These are phyloP conservation scores for Charina bottae DNA, from an alignment of 2,113 vertebrate species.

Conservation along the genomic window DNA sequence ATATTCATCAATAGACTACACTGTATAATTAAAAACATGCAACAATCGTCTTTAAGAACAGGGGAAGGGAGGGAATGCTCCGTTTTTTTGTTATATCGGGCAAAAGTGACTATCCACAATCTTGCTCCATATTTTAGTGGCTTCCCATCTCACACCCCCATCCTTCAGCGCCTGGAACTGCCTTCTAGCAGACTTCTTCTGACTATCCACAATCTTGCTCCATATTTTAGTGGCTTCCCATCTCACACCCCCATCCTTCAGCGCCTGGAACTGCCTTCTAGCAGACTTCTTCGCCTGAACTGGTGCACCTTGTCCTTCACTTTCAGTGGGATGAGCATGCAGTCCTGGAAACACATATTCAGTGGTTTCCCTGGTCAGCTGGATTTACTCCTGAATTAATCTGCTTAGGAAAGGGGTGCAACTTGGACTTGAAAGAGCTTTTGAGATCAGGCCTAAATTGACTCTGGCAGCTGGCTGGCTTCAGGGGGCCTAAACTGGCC, in stretches of 20 bases:
- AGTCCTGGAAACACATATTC: not conserved
- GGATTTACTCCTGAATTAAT: too few relatives aligned
- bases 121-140: not conserved
- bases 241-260: not conserved
- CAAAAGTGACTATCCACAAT: not conserved
- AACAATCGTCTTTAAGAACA: not conserved
- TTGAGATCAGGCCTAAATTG: constrained; percentile 2
- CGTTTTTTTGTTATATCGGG: too few relatives aligned
- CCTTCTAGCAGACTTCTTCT: not conserved
- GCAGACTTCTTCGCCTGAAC: not conserved
- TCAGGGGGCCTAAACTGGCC: not conserved
- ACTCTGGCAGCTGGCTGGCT: constrained; percentile 17
- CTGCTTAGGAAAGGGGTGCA: not conserved
- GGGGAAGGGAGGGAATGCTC: not conserved
- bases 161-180: not conserved
- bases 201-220: not conserved
- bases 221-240: not conserved
- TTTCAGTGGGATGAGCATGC: not conserved
- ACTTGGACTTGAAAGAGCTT: not conserved
- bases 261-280: not conserved
- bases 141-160: not conserved
- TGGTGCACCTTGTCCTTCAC: not conserved
- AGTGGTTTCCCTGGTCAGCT: not conserved
- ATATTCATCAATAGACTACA: not conserved
- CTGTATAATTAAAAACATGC: not conserved